These are phyloP conservation scores for Enteromius trimaculatus DNA, from an alignment of 2,797 vertebrate genomes.

Conservation along the genomic window DNA sequence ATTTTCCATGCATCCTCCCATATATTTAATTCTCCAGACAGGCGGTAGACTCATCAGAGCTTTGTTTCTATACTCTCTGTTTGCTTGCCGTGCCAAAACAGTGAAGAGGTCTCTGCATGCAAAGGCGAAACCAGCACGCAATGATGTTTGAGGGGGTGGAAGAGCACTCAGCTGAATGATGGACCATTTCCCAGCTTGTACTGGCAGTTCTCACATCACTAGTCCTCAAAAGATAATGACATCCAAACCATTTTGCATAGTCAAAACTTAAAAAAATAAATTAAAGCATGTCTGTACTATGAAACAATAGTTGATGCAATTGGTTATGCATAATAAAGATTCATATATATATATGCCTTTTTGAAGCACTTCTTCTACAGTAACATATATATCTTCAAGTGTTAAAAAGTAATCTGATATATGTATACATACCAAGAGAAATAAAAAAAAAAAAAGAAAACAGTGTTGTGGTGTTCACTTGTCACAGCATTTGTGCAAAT, in stretches of 20 bases:
- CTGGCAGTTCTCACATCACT: slow-evolving; percentile 42
- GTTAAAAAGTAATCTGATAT: neutral
- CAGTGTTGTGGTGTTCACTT: slow-evolving; percentile 48
- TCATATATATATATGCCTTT: neutral
- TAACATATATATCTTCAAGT: neutral
- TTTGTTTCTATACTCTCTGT: slow-evolving; percentile 14
- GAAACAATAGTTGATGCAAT: slow-evolving; percentile 47
- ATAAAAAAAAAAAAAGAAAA: slow-evolving; percentile 3
- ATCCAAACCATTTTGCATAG: slow-evolving; percentile 44
- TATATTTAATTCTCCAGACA: slow-evolving; percentile 31
- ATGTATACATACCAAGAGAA: neutral
- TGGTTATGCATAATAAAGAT: neutral
- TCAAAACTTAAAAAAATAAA: neutral
- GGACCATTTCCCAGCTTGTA: slow-evolving; percentile 46
- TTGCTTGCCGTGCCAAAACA: slow-evolving; percentile 30
- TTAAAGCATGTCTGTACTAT: slow-evolving; percentile 4
- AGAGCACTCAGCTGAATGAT: slow-evolving; percentile 44
- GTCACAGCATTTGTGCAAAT: slow-evolving; percentile 17
- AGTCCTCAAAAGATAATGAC: slow-evolving; percentile 44
- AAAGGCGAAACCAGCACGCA: slow-evolving; percentile 24
- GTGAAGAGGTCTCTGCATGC: slow-evolving; percentile 16
- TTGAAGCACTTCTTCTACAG: neutral
- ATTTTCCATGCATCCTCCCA: slow-evolving; percentile 1
- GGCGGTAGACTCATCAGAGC: slow-evolving; percentile 21
- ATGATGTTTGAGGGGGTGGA: slow-evolving; percentile 44